Percentiles rank a stretch among this genome's conserved stretches.
phyloP scores from a whole-genome alignment of 53 echinoderm and acorn worm species.

The Holothuria scabra region DNA sequence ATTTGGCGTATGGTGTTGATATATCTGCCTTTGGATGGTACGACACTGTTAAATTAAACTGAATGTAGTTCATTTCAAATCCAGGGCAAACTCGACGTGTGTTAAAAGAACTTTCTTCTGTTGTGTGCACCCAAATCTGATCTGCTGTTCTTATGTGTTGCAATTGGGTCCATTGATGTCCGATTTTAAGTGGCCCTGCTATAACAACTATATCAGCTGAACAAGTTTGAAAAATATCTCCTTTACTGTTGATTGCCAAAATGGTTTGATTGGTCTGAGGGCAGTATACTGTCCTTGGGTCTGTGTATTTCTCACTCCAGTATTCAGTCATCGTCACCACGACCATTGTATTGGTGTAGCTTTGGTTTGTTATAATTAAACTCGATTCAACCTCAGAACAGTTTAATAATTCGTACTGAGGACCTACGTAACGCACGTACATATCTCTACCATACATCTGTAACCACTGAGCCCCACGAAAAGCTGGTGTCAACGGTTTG shows the following conservation, averaged over 20 bases:
- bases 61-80: neutral
- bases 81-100: neutral
- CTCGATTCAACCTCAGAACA: too few species aligned
- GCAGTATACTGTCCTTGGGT: conserved; percentile 2
- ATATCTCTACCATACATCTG: too few species aligned
- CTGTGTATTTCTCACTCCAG: neutral
- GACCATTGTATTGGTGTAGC: conserved; percentile 22
- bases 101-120: conserved; percentile 40
- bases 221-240: neutral
- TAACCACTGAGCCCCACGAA: too few species aligned
- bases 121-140: conserved; percentile 34
- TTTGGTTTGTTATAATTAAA: neutral
- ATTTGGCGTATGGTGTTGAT: conserved; percentile 29
- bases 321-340: neutral
- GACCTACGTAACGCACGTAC: too few species aligned
- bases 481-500: too few species aligned
- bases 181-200: neutral
- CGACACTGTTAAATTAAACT: conserved; percentile 8
- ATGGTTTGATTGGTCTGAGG: neutral
- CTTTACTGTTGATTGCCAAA: neutral
- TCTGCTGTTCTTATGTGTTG: neutral
- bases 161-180: neutral
- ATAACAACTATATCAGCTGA: conserved; percentile 12
- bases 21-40: conserved; percentile 37
- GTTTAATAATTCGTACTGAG: too few species aligned